A percentile compares a stretch with the other conserved stretches of the same genome.
Conservation (phyloP, 2,797 vertebrate genomes). For the Arnoldichthys spilopterus region DNA sequence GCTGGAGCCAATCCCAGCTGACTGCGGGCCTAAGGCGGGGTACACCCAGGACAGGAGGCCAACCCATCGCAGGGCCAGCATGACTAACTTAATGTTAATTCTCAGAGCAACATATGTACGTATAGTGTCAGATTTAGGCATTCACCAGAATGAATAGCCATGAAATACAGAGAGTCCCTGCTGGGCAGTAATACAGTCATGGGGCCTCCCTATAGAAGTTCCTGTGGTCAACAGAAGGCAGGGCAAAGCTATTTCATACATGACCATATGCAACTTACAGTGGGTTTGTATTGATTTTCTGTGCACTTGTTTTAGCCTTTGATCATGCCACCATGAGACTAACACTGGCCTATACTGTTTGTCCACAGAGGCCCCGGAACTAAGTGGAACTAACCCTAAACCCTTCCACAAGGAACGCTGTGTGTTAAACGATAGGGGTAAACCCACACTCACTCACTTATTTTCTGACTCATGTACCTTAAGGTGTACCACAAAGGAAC, state of each 20-base stretch:
- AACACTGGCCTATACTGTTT: constrained; percentile 52
- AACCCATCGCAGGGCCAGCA: no score
- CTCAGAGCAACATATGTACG: not conserved
- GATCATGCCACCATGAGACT: not conserved
- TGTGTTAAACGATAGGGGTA: constrained; percentile 68
- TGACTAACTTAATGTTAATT: no score
- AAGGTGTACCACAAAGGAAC: not conserved
- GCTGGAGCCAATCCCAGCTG: no score
- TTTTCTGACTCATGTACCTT: not conserved
- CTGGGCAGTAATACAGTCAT: not conserved
- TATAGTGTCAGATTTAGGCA: not conserved
- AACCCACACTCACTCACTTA: constrained; percentile 23
- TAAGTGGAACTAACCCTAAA: constrained; percentile 50
- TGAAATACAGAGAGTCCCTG: not conserved
- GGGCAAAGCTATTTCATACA: not conserved
- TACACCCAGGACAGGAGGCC: no score
- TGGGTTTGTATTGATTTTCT: no score
- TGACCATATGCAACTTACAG: not conserved
- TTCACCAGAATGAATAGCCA: not conserved
- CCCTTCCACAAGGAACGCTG: constrained; percentile 43
- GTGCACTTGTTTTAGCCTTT: not conserved
- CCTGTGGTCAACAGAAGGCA: not conserved
- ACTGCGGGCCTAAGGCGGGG: no score
- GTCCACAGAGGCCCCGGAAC: constrained; percentile 63
- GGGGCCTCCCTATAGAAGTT: not conserved